A percentile compares a stretch with the other conserved stretches of the same genome.
phyloP scores from a whole-genome alignment of 2,113 vertebrate species.

The Martes martes region DNA sequence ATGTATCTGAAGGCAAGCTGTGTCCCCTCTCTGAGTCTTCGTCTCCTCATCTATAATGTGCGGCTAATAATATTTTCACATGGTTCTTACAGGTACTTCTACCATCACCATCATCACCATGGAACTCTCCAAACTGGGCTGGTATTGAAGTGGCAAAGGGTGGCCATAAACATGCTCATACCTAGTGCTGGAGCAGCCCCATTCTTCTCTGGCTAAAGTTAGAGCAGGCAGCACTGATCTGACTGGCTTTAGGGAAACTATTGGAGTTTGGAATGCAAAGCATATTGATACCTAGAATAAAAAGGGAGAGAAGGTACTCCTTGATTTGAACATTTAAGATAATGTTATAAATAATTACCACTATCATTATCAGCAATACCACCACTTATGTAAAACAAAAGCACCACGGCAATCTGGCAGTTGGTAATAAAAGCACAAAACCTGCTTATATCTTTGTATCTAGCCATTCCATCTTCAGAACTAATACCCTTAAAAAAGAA shows the following conservation, averaged over 20 bases:
- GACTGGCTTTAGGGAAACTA: neutral
- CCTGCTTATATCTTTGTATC: neutral
- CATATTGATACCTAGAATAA: neutral
- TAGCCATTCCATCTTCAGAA: neutral
- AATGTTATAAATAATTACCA: neutral
- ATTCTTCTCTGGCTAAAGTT: neutral
- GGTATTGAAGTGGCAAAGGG: neutral
- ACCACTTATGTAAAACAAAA: neutral
- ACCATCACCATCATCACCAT: neutral
- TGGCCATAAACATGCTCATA: neutral
- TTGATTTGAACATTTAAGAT: conserved; percentile 11
- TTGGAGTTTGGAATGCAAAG: neutral
- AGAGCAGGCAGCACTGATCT: neutral
- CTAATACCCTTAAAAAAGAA: neutral
- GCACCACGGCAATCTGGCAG: neutral
- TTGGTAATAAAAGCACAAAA: neutral
- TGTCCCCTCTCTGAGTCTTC: neutral
- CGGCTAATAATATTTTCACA: neutral
- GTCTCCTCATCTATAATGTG: conserved; percentile 20
- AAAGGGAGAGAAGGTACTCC: neutral
- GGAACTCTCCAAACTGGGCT: neutral
- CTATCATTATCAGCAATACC: neutral
- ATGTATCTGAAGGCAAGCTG: neutral
- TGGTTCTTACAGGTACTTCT: neutral
- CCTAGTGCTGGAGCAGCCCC: neutral